Evolutionary conservation across 2,113 vertebrate genomes (phyloP), one percentile per base, ranked within the genome.

Genomic region (Thryonomys swinderianus): DNA sequence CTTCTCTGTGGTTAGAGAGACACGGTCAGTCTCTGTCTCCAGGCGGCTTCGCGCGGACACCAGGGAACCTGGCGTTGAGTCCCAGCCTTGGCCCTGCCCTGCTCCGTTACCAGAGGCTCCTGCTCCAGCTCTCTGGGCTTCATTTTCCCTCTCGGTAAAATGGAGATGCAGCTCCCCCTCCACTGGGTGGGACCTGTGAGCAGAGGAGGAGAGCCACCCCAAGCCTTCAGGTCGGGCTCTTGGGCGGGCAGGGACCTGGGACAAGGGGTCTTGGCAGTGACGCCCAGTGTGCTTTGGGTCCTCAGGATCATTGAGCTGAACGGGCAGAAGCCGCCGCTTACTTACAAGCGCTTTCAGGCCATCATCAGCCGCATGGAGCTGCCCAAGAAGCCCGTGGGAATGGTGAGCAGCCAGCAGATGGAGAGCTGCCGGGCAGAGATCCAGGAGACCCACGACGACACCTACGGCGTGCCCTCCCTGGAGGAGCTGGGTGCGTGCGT

Each of bases 311-410:
- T 99, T 42, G 99, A 99, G 96, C 98, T 99, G 97, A 99, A 99
- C 82, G 99, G 99, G 96, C 99, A 99, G 98, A 99, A 99, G 93
- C 99, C 99, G 27, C 99, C 99, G 7, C 99, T 99, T 85, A 99
- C 99, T 84, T 99, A 99, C 97, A 99, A 99, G 98, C 99, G 99
- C 45, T 99, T 99, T 96, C 99, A 99, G 97, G 98, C 99, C 97
- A 99, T 99, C 93, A 99, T 99, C 95, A 99, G 99, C 97, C 98
- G 99, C 32, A 99, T 99, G 98, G 99, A 99, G 96, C 98, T 99
- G 86, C 99, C 99, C n/a, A 98, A 98, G 98, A 99, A 99, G 97
- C 99, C 99, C 0, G 98, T 99, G 96, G 98, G 98, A 80, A 96
- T 98, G 0, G 86, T 99, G 97, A 99, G 96, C 53, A 98, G 97